phyloP scores from a whole-genome alignment of 1,140 invertebrate genomes.

The Oppia nitens region DNA sequence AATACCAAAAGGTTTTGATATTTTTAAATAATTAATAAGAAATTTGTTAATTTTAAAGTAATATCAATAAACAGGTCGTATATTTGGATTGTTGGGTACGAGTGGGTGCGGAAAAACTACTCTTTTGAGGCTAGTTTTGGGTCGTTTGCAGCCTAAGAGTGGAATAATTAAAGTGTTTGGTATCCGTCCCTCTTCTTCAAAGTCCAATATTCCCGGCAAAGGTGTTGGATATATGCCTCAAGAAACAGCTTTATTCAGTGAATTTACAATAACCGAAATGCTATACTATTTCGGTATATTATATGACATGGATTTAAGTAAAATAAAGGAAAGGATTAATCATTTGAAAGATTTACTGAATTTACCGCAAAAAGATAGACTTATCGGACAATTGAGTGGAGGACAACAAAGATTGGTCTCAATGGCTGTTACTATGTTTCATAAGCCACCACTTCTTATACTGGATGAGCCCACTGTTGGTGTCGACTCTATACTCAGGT shows the following conservation, averaged over 20 bases:
- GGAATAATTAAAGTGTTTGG: conserved; percentile 14
- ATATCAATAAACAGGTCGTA: not conserved
- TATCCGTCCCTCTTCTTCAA: not conserved
- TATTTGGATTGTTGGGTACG: conserved; percentile 18
- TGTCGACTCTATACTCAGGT: conserved; percentile 67
- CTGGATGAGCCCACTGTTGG: conserved; percentile 62
- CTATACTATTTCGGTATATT: conserved; percentile 28
- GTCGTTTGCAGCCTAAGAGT: not conserved
- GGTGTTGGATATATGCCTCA: conserved; percentile 33
- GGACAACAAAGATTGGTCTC: conserved; percentile 80
- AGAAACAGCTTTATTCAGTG: conserved; percentile 29
- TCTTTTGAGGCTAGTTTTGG: conserved; percentile 11
- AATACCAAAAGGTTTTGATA: conserved; percentile 9
- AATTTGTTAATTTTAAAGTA: not conserved
- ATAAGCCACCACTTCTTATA: conserved; percentile 47
- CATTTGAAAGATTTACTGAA: conserved; percentile 18
- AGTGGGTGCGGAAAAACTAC: conserved; percentile 19
- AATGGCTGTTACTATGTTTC: conserved; percentile 77
- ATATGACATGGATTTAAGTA: conserved; percentile 25
- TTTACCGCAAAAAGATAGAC: conserved; percentile 2
- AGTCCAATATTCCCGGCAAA: conserved; percentile 26
- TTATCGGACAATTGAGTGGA: conserved; percentile 40
- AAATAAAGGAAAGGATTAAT: not conserved
- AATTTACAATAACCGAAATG: conserved; percentile 29
- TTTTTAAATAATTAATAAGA: not conserved